phyloP scores from a whole-genome alignment of 2,888 invertebrate genomes.

The Chelonus formosanus region DNA sequence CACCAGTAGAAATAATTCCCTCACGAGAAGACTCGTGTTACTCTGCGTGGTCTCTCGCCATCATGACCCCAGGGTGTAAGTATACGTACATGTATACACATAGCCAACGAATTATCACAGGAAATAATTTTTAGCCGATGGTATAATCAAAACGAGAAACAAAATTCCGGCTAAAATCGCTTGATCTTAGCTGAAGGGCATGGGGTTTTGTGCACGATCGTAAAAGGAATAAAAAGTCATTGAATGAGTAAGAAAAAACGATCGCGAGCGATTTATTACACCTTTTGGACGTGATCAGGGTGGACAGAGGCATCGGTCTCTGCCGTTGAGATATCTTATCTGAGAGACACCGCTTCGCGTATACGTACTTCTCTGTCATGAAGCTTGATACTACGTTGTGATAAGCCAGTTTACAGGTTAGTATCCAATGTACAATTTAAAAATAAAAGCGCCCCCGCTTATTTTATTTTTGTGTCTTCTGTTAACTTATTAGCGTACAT shows the following conservation, averaged over 20 bases:
- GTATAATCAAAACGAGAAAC: too few species aligned
- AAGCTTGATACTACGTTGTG: slow-evolving; percentile 54
- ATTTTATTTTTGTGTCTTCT: slow-evolving; percentile 34
- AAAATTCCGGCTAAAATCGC: background rate
- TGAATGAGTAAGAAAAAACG: slow-evolving; percentile 59
- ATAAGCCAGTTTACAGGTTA: slow-evolving; percentile 57
- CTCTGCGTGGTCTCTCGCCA: slow-evolving; percentile 31
- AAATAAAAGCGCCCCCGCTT: slow-evolving; percentile 53
- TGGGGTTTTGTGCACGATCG: too few species aligned
- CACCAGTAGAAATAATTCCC: slow-evolving; percentile 2
- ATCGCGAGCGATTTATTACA: slow-evolving; percentile 62
- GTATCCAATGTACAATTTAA: slow-evolving; percentile 45
- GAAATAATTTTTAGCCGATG: background rate
- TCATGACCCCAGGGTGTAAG: slow-evolving; percentile 19
- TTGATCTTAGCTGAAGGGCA: slow-evolving; percentile 6
- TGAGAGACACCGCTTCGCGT: slow-evolving; percentile 52
- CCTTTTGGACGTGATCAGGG: slow-evolving; percentile 53
- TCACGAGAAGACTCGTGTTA: slow-evolving; percentile 34
- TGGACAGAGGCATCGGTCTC: slow-evolving; percentile 60
- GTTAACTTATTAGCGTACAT: slow-evolving; percentile 34
- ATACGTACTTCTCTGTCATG: slow-evolving; percentile 39
- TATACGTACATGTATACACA: slow-evolving; percentile 21
- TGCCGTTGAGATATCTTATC: slow-evolving; percentile 59
- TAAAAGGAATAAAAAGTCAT: slow-evolving; percentile 18
- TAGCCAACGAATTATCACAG: slow-evolving; percentile 3